A percentile compares a stretch with the other conserved stretches of the same genome.
Evolutionary conservation across 2,113 vertebrate genomes (phyloP).

Genomic region (Hoplias malabaricus): DNA sequence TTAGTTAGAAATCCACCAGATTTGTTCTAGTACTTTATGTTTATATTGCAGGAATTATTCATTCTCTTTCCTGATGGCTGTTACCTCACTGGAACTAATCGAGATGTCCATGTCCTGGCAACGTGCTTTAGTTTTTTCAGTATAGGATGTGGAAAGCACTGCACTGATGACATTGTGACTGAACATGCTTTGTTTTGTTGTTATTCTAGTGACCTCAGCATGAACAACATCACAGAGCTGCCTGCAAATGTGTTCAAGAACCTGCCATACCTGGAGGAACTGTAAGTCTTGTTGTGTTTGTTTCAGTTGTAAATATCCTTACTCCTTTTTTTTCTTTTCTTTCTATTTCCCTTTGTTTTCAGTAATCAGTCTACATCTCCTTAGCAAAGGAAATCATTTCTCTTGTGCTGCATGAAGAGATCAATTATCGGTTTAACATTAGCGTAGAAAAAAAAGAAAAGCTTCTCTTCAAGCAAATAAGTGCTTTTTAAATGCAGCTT

Average conservation of each 20-base stretch:
- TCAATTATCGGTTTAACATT: neutral
- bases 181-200: conserved; percentile 1
- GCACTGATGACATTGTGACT: neutral
- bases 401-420: neutral
- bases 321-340: neutral
- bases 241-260: conserved; percentile 92
- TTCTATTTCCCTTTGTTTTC: conserved; percentile 53
- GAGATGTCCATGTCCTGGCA: too few relatives aligned
- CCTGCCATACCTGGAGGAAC: conserved; percentile 91
- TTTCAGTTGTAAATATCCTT: neutral
- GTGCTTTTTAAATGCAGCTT: neutral
- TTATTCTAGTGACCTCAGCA: conserved; percentile 90
- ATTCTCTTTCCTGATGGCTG: too few relatives aligned
- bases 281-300: conserved; percentile 79
- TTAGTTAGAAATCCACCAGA: too few relatives aligned
- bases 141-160: neutral
- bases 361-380: neutral
- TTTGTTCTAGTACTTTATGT: too few relatives aligned
- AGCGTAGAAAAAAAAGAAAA: neutral
- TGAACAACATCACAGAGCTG: conserved; percentile 98
- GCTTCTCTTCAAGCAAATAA: neutral
- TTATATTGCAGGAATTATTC: too few relatives aligned
- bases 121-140: neutral
- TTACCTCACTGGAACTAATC: too few relatives aligned
- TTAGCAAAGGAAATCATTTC: neutral